phyloP scores from a whole-genome alignment of 2,797 vertebrate species.

The Microctenopoma lineatum region DNA sequence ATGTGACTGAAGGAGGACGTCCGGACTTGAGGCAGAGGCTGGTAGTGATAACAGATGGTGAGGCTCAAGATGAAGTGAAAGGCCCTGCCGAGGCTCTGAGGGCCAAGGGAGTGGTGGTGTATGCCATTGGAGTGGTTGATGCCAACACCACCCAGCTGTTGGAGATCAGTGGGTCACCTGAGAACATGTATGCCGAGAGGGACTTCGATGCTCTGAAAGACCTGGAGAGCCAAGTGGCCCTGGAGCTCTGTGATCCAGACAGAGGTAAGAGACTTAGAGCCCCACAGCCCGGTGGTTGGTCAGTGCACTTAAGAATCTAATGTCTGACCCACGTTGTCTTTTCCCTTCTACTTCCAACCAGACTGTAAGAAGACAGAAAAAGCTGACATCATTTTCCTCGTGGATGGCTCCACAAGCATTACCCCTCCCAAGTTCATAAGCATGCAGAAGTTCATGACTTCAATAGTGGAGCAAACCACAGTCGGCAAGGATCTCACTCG shows the following conservation, averaged over 20 bases:
- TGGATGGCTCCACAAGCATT: slow-evolving; percentile 81
- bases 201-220: slow-evolving; percentile 82
- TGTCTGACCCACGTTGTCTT: neutral
- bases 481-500: slow-evolving; percentile 78
- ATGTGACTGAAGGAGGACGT: slow-evolving; percentile 63
- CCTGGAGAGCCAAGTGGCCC: slow-evolving; percentile 81
- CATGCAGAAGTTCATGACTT: slow-evolving; percentile 83
- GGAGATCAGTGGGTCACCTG: slow-evolving; percentile 81
- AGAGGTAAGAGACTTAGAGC: slow-evolving; percentile 75
- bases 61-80: slow-evolving; percentile 81
- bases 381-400: slow-evolving; percentile 88
- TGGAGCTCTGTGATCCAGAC: slow-evolving; percentile 82
- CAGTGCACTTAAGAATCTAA: no score
- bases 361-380: slow-evolving; percentile 81
- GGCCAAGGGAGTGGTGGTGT: slow-evolving; percentile 79
- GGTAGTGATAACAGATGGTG: slow-evolving; percentile 87
- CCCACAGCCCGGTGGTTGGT: neutral
- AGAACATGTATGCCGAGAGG: slow-evolving; percentile 73
- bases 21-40: slow-evolving; percentile 79
- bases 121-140: slow-evolving; percentile 83
- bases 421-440: slow-evolving; percentile 62
- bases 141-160: slow-evolving; percentile 82
- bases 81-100: slow-evolving; percentile 78
- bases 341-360: slow-evolving; percentile 44
- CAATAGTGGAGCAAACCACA: slow-evolving; percentile 80